phyloP scores from a whole-genome alignment of 2,888 invertebrate species.

The Andrena dorsata region DNA sequence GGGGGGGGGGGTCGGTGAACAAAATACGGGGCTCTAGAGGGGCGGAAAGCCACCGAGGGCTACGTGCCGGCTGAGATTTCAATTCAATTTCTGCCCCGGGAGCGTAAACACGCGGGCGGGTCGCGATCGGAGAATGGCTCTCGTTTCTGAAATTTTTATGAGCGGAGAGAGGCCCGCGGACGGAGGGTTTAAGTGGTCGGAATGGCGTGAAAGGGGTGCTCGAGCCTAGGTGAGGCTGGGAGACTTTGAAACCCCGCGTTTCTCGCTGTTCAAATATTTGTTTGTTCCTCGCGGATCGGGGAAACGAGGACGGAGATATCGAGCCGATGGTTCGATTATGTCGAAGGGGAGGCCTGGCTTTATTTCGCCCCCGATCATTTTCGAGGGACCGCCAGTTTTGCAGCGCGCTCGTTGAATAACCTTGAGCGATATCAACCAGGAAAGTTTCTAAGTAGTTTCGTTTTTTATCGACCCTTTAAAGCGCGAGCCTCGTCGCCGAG shows the following conservation, averaged over 20 bases:
- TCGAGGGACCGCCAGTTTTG: background rate
- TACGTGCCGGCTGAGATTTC: slow-evolving; percentile 56
- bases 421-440: background rate
- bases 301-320: slow-evolving; percentile 3
- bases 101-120: slow-evolving; percentile 36
- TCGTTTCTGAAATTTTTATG: slow-evolving; percentile 52
- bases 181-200: slow-evolving; percentile 20
- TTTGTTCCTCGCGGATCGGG: background rate
- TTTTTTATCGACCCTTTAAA: background rate
- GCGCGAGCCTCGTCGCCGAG: background rate
- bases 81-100: slow-evolving; percentile 53
- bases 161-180: background rate
- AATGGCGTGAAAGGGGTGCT: background rate
- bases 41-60: slow-evolving; percentile 12
- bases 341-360: background rate
- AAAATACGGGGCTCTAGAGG: slow-evolving; percentile 27
- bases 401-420: background rate
- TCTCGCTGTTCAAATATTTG: slow-evolving; percentile 42
- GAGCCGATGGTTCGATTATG: slow-evolving; percentile 14
- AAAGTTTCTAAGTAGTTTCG: background rate
- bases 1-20: slow-evolving; percentile 18
- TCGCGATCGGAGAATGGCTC: slow-evolving; percentile 13
- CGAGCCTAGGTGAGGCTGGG: background rate
- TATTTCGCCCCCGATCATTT: background rate
- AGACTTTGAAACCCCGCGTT: background rate